These are phyloP conservation scores for Gadopsis marmoratus DNA, from an alignment of 2,797 vertebrate species.

Conservation along the genomic window DNA sequence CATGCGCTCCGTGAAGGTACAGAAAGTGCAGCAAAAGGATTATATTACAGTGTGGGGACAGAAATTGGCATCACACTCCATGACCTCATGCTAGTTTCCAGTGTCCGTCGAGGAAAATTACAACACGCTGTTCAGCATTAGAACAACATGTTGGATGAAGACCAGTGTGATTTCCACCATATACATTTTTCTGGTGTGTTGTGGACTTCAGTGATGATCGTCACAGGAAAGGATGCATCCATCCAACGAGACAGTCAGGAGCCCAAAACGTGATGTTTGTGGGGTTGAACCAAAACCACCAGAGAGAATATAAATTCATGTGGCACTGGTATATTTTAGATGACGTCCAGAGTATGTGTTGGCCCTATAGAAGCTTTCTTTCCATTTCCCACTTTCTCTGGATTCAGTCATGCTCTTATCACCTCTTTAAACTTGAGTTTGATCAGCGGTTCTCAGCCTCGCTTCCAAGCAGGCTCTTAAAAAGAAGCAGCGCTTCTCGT, in stretches of 20 bases:
- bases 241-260: background rate
- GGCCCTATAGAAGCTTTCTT: slow-evolving; percentile 3
- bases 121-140: background rate
- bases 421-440: slow-evolving; percentile 35
- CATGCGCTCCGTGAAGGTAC: background rate
- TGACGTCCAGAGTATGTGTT: slow-evolving; percentile 33
- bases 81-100: slow-evolving; percentile 33
- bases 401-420: slow-evolving; percentile 37
- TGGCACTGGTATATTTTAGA: background rate
- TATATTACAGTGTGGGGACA: slow-evolving; percentile 29
- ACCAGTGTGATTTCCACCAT: background rate
- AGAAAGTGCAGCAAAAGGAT: slow-evolving; percentile 10
- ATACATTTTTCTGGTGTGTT: background rate
- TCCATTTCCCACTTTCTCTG: slow-evolving; percentile 33
- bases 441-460: background rate
- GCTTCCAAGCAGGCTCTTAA: background rate
- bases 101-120: background rate
- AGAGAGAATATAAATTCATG: background rate
- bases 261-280: background rate
- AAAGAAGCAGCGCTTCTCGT: background rate
- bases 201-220: background rate
- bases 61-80: slow-evolving; percentile 3
- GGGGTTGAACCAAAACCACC: slow-evolving; percentile 5
- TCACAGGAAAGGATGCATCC: background rate
- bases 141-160: slow-evolving; percentile 8